phyloP scores from a whole-genome alignment of 2,113 vertebrate species.

The Atractosteus spatula region DNA sequence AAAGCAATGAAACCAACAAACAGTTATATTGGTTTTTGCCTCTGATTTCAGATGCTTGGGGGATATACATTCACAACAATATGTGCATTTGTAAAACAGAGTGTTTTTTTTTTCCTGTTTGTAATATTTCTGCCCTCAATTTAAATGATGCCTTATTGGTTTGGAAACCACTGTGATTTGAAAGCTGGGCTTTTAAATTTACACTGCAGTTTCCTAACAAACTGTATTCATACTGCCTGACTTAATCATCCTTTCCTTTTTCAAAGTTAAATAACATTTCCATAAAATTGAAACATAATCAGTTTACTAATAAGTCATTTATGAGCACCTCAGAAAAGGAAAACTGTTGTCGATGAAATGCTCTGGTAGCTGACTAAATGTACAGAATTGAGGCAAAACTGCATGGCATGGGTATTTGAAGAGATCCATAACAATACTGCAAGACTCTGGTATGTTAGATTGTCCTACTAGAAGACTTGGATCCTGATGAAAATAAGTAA shows the following conservation, averaged over 20 bases:
- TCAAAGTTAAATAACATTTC: not conserved
- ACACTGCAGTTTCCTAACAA: not conserved
- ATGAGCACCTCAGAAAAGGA: not conserved
- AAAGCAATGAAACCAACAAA: too few relatives aligned
- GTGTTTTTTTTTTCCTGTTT: not conserved
- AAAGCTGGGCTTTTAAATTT: too few relatives aligned
- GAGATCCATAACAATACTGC: conserved; percentile 1
- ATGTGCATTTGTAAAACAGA: not conserved
- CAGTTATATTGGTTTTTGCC: too few relatives aligned
- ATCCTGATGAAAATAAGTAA: too few relatives aligned
- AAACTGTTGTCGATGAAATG: not conserved
- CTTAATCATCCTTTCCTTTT: not conserved
- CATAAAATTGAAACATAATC: not conserved
- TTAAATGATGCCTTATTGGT: not conserved
- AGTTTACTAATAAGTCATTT: not conserved
- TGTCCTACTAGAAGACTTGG: too few relatives aligned
- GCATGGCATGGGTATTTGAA: not conserved
- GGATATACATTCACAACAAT: too few relatives aligned
- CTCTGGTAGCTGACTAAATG: not conserved
- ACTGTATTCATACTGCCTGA: not conserved
- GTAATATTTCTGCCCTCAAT: not conserved
- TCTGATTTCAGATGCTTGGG: too few relatives aligned
- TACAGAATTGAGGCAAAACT: not conserved
- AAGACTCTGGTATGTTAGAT: not conserved
- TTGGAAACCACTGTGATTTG: too few relatives aligned